These are phyloP conservation scores for Eubasilissa regina DNA, from an alignment of 1,140 invertebrate genomes.

Conservation along the genomic window DNA sequence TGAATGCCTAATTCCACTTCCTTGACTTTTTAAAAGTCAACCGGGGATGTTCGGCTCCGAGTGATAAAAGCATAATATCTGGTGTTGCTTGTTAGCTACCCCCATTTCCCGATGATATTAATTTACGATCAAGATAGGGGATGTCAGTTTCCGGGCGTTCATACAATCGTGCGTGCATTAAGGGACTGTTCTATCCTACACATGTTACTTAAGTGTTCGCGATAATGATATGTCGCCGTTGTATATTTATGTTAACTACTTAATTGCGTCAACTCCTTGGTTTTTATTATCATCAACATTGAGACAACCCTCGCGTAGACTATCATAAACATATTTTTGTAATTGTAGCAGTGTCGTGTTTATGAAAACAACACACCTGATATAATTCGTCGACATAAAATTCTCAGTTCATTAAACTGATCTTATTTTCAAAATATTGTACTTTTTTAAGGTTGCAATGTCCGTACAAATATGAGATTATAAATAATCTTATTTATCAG, in stretches of 20 bases:
- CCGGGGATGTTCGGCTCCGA: constrained; percentile 26
- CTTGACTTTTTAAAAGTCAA: too few species aligned
- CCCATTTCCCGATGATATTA: constrained; percentile 55
- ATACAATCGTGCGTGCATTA: constrained; percentile 49
- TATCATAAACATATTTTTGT: too few species aligned
- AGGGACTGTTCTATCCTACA: constrained; percentile 15
- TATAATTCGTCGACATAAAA: too few species aligned
- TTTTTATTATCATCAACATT: constrained; percentile 46
- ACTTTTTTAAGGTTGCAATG: too few species aligned
- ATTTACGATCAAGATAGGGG: constrained; percentile 59
- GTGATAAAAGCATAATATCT: constrained; percentile 47
- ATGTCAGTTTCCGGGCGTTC: constrained; percentile 51
- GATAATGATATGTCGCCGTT: constrained; percentile 50
- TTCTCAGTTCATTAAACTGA: too few species aligned
- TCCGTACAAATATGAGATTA: too few species aligned
- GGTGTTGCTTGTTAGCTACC: constrained; percentile 42
- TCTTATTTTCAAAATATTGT: too few species aligned
- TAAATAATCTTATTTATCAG: too few species aligned
- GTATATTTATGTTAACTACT: constrained; percentile 58
- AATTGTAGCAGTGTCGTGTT: too few species aligned
- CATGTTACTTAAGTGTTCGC: constrained; percentile 51
- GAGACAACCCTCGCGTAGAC: constrained; percentile 34
- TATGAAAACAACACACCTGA: too few species aligned
- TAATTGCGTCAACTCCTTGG: constrained; percentile 57
- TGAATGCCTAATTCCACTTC: constrained; percentile 46